Base-by-base conservation (phyloP, 2,113 vertebrate genomes). In the Podarcis cretensis region DNA sequence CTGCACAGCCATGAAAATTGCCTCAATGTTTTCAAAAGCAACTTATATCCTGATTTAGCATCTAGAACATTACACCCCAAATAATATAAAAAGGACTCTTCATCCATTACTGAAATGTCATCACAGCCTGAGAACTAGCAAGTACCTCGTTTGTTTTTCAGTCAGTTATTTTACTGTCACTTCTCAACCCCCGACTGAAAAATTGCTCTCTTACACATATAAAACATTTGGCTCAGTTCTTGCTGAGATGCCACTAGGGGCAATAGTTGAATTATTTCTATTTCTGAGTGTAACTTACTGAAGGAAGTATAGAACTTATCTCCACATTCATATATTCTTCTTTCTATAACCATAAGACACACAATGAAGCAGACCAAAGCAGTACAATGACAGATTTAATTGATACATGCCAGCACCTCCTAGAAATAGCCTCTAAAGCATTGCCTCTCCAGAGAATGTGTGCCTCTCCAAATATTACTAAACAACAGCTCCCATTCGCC, bases 81-180 rank as follows among this genome's bases (percentile, higher is more conserved):
- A 8, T 25, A 21, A 43, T 2, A n/a, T 0, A 21, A 27, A 23
- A 23, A 66, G 9, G 4, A 54, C 63, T 81, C 68, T 75, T n/a
- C 59, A 82, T 37, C 83, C 83, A 80, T 35, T 87, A 78, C 5
- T 43, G 71, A 93, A 90, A 71, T 43, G 63, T 20, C 86, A 89
- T 65, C 57, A 35, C 14, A 83, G 20, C n/a, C 10, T 59, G 77
- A 48, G 10, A 87, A 63, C 57, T 81, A 86, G 40, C 68, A 85
- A 48, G 5, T 27, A 21, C 83, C 40, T 37, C 27, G 14, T 76
- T 83, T 77, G 23, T 0, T 3, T 27, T 88, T 84, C 30, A 66
- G 77, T 89, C 59, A 65, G 78, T 48, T 82, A 35, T 30, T 75
- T 83, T 25, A 71, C 69, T 66, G 27, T 85, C 3, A 1, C 4